phyloP scores from a whole-genome alignment of 2,888 invertebrate genomes.

The Agrochola litura region DNA sequence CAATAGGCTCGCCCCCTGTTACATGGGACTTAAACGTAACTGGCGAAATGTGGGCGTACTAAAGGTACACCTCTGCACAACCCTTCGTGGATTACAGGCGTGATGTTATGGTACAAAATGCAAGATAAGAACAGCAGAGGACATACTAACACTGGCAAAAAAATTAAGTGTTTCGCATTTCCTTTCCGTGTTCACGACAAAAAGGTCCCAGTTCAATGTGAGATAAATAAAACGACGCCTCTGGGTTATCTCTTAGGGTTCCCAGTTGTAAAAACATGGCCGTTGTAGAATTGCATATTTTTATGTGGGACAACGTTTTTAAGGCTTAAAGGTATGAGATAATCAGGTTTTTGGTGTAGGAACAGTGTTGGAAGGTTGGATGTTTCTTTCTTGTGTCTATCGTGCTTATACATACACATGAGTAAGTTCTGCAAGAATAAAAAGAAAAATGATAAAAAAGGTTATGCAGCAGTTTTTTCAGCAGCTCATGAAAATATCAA shows the following conservation, averaged over 20 bases:
- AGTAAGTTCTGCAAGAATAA: too few species aligned
- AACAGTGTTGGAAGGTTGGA: not conserved
- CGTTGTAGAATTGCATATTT: constrained; percentile 47
- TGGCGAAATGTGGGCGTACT: not conserved
- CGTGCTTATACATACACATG: too few species aligned
- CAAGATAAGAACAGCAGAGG: not conserved
- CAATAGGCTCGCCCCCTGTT: not conserved
- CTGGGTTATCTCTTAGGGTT: constrained; percentile 42
- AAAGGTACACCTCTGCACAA: not conserved
- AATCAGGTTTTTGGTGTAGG: constrained; percentile 18
- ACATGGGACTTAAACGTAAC: not conserved
- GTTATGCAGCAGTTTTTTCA: too few species aligned
- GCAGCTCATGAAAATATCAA: too few species aligned
- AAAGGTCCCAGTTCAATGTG: constrained; percentile 42
- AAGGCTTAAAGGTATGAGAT: constrained; percentile 18
- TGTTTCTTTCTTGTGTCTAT: not conserved
- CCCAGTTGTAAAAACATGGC: constrained; percentile 47
- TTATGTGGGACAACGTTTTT: constrained; percentile 26
- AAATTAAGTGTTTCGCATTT: constrained; percentile 39
- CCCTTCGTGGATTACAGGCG: not conserved
- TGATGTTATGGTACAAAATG: not conserved
- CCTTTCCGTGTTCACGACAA: constrained; percentile 26
- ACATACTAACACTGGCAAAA: not conserved
- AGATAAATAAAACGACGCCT: constrained; percentile 54
- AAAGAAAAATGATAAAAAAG: too few species aligned